Percentiles rank a stretch among this genome's conserved stretches.
Conservation (phyloP, 2,888 invertebrate species). For the Shargacucullia verbasci region DNA sequence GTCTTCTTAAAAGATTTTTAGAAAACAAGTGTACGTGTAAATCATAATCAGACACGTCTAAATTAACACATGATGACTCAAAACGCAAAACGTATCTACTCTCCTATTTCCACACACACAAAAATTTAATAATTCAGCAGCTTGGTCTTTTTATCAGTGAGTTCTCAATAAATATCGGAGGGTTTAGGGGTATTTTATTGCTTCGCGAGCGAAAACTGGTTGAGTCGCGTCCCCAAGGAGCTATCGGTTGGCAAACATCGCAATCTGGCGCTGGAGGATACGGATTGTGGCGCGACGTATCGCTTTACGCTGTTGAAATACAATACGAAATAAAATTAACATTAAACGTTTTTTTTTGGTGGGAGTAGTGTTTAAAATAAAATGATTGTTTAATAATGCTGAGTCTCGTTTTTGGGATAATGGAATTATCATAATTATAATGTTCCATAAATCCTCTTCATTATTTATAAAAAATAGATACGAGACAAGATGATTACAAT, state of each 20-base stretch:
- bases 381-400: no score
- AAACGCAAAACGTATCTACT: neutral
- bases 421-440: no score
- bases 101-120: conserved; percentile 18
- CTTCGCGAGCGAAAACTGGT: conserved; percentile 73
- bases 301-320: conserved; percentile 45
- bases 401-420: no score
- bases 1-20: no score
- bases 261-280: conserved; percentile 67
- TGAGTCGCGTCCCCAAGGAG: conserved; percentile 80
- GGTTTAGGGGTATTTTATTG: conserved; percentile 80
- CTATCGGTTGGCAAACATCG: conserved; percentile 85
- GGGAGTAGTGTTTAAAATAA: no score
- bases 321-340: conserved; percentile 51
- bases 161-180: conserved; percentile 74
- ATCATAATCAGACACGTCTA: no score
- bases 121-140: conserved; percentile 50
- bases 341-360: conserved; percentile 44
- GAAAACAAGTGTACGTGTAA: no score
- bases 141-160: conserved; percentile 57
- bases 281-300: conserved; percentile 56
- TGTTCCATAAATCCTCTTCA: no score
- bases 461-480: no score
- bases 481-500: no score
- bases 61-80: no score